Base-by-base conservation (phyloP, 2,797 vertebrate species). In the Pipistrellus kuhlii region DNA sequence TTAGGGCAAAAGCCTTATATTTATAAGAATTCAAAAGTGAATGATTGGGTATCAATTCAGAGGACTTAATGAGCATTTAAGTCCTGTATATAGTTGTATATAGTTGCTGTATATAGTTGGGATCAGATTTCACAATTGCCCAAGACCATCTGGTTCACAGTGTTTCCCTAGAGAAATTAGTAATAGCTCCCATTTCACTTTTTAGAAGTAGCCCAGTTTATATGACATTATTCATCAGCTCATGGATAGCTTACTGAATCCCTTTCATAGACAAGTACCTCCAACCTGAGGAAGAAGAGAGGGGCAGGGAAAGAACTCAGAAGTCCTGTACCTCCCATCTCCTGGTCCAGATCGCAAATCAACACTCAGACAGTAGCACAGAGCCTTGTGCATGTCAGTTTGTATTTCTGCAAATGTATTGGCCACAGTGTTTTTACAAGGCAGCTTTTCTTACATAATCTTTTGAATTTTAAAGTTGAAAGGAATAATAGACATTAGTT, bases 311-410 rank as follows among this genome's bases (percentile, higher is more conserved):
- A 57, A 13, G 7, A 48, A n/a, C 12, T 17, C 25, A 2, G 9
- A 3, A 14, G 6, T 35, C 35, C 0, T 2, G 17, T n/a, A 6
- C 4, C 5, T 10, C 25, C 5, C 12, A 1, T 6, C 75, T 23
- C 76, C 17, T 18, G 48, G 48, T 7, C 15, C 23, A 2, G 8
- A 5, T 8, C 30, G 25, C 48, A 4, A 27, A 18, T 0, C 25
- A 32, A 15, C 0, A 0, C 12, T 21, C 23, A 12, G 30, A 13
- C 30, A 2, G 0, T 4, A 15, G 18, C 0, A 3, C 8, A 1
- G 1, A 8, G 2, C 30, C 8, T 15, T 18, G 27, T 32, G 20
- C 4, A 0, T 23, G 35, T 25, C 10, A 5, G 17, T 53, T 55
- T 38, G 12, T 30, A 32, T 44, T 85, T 90, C 59, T 38, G 38